Conservation (phyloP, 2,797 vertebrate genomes). For the Poecilia picta region DNA sequence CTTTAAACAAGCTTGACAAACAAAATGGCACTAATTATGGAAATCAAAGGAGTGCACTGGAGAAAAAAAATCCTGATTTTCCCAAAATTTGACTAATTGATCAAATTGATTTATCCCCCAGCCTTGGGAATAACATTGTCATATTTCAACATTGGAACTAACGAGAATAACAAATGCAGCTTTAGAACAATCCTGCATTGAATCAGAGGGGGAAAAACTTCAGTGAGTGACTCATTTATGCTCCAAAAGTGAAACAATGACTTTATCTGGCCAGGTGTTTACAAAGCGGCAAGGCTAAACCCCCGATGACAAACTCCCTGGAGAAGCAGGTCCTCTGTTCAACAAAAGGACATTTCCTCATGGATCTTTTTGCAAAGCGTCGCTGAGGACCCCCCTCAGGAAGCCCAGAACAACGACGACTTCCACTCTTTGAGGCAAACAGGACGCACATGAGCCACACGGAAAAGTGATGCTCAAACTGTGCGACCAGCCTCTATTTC, state of each 20-base stretch:
- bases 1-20: too few species aligned
- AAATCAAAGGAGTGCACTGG: too few species aligned
- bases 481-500: constrained; percentile 20
- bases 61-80: too few species aligned
- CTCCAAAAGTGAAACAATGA: constrained; percentile 58
- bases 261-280: constrained; percentile 63
- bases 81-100: too few species aligned
- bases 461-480: constrained; percentile 50
- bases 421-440: constrained; percentile 74
- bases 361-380: constrained; percentile 31
- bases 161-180: constrained; percentile 1
- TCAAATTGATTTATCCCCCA: too few species aligned
- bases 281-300: constrained; percentile 59
- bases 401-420: constrained; percentile 73
- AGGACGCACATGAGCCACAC: constrained; percentile 69
- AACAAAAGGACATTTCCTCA: constrained; percentile 70
- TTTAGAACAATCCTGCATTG: constrained; percentile 19
- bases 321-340: constrained; percentile 60
- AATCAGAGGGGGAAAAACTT: constrained; percentile 31
- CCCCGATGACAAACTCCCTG: constrained; percentile 52
- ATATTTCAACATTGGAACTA: constrained; percentile 9
- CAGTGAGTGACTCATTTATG: constrained; percentile 21
- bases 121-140: background rate
- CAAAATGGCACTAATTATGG: too few species aligned
- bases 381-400: constrained; percentile 55